These are phyloP conservation scores for Prosapia bicincta DNA, from an alignment of 2,888 invertebrate species.

Conservation along the genomic window DNA sequence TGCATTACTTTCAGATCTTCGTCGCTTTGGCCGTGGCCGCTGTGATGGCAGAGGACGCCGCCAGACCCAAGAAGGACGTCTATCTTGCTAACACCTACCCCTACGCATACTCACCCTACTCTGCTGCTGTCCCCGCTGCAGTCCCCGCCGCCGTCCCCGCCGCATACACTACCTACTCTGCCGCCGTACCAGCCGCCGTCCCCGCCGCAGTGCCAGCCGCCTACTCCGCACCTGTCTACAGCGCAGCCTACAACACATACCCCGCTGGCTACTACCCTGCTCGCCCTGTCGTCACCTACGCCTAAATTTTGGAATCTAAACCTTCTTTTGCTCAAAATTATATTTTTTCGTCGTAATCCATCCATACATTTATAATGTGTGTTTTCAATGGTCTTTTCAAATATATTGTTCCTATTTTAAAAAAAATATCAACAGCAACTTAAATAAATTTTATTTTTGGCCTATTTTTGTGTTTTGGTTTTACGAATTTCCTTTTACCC, in stretches of 20 bases:
- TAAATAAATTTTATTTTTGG: no score
- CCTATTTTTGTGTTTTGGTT: no score
- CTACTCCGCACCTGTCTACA: neutral
- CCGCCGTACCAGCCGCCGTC: slow-evolving; percentile 3
- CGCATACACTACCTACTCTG: slow-evolving; percentile 27
- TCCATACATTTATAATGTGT: no score
- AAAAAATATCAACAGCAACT: no score
- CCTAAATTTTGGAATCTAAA: no score
- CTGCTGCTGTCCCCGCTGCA: slow-evolving; percentile 28
- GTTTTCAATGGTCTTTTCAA: no score
- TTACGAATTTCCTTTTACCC: no score
- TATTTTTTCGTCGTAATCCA: no score
- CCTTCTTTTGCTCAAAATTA: no score
- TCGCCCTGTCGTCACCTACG: neutral
- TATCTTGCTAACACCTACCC: slow-evolving; percentile 16
- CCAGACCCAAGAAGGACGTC: slow-evolving; percentile 35
- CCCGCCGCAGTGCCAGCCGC: neutral
- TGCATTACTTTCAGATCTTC: slow-evolving; percentile 36
- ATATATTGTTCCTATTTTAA: no score
- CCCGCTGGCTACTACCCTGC: neutral
- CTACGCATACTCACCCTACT: slow-evolving; percentile 10
- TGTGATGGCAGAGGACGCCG: slow-evolving; percentile 32
- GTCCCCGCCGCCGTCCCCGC: slow-evolving; percentile 32
- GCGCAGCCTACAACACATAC: neutral
- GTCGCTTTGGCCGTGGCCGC: slow-evolving; percentile 36